A percentile compares a stretch with the other conserved stretches of the same genome.
These are phyloP conservation scores for Steatocranus sp. DNA, from an alignment of 2,797 vertebrate genomes.

Conservation along the genomic window DNA sequence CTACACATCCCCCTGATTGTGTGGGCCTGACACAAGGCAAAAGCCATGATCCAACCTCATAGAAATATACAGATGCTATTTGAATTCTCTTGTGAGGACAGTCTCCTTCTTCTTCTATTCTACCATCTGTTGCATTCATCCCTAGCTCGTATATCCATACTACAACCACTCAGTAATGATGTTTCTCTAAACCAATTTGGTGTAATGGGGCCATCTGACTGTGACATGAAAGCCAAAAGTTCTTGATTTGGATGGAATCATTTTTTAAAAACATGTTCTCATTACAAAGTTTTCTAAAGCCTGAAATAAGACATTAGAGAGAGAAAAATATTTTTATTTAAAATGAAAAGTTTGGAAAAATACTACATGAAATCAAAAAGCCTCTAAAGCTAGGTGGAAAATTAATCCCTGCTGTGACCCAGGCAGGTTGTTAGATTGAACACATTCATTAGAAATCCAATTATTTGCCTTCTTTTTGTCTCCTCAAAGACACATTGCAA, in stretches of 20 bases:
- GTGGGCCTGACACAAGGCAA: not conserved
- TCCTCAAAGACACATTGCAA: not conserved
- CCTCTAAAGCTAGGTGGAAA: not conserved
- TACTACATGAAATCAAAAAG: not conserved
- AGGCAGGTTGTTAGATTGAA: not conserved
- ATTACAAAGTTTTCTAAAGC: not conserved
- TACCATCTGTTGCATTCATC: not conserved
- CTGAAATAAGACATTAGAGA: not conserved
- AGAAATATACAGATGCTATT: not conserved
- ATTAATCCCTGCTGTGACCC: not conserved
- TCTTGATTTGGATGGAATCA: not conserved
- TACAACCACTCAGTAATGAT: not conserved
- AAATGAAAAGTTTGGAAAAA: not conserved
- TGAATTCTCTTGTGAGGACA: not conserved
- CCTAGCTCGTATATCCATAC: not conserved
- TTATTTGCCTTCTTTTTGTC: not conserved
- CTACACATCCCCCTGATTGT: rapidly evolving
- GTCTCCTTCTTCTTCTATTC: not conserved
- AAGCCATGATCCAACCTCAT: not conserved
- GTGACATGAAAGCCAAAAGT: not conserved
- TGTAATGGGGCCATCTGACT: not conserved
- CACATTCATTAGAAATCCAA: constrained; percentile 11
- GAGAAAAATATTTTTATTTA: not conserved
- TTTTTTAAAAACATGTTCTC: not conserved
- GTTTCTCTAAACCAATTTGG: not conserved